Base-by-base conservation (phyloP, 2,797 vertebrate genomes). In the Thalassophryne amazonica region DNA sequence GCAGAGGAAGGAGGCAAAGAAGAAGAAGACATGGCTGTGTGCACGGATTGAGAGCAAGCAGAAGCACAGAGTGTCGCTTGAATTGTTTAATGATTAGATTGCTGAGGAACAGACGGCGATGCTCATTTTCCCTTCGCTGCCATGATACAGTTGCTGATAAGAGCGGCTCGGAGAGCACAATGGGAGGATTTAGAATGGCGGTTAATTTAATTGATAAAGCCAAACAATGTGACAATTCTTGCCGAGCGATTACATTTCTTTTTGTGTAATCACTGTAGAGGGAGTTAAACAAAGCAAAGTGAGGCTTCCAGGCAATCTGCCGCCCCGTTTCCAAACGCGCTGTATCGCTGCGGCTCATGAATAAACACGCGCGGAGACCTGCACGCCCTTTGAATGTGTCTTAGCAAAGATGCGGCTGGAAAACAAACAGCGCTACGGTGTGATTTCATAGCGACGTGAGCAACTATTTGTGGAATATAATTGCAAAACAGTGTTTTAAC, bases 111-210 rank as follows among this genome's bases (percentile, higher is more conserved):
- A 69, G 60, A 86, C 69, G 83, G 76, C 60, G 71, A 77, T 42
- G 66, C 74, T 84, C 70, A 74, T 80, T 80, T 82, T 83, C 78
- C 72, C 62, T 70, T 48, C 53, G 61, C 81, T 80, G 85, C 72
- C 73, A 72, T 76, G 90, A 91, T 86, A 84, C 39, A 28, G 78
- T 81, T 60, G 81, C 80, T 85, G 91, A 90, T 90, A 91, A 87
- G 65, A 80, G 74, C 84, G 51, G 29, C 37, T 76, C 69, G 72
- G 68, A 74, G 12, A 55, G 56, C 69, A 87, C 82, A 88, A 90
- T 86, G 78, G 81, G 75, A 73, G 82, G 83, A 92, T 90, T 90
- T 87, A 82, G 69, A 91, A 90, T 84, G 81, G 73, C 91, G 91
- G 87, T 87, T 88, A 90, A 86, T 92, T 90, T 84, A 87, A 86